Base-by-base conservation (phyloP, 2,888 invertebrate species). In the Standfussiana lucernea region DNA sequence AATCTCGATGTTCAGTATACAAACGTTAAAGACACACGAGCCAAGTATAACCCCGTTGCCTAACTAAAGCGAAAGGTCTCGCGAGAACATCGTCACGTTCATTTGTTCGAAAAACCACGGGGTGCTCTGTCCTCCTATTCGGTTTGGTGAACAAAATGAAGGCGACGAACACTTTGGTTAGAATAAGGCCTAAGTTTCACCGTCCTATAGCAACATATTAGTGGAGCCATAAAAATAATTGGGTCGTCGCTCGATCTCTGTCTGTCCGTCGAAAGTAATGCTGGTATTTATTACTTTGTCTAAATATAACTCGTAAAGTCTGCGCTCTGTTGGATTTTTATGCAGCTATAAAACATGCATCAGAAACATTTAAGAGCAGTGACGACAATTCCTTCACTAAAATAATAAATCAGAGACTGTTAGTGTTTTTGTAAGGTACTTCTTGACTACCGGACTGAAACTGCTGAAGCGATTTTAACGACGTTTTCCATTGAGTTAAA, bases 261-360 rank as follows among this genome's bases (percentile, higher is more conserved):
- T 56, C 62, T 45, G 72, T 62, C 15, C 21, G 69, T 53, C 50
- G 69, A 66, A 73, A 83, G 28, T 62, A 82, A 72, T 66, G 28
- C 62, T 56, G 45, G 65, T 35, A 72, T 83, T 82, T 73, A 86
- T 83, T 86, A 75, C 74, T 74, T 69, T 21, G 66, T 74, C 61
- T 71, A 69, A 83, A 70, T 75, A 79, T 73, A 79, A 56, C 59
- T 75, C 47, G 62, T 61, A 72, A 77, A 73, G 37, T 67, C 70
- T 56, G 66, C 65, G 24, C 35, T 62, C 32, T 32, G 59, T 37
- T 59, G 37, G 4, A 50, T 28, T 74, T 73, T 86, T 50, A 74
- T 74, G 73, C 62, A 62, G 61, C 53, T n/a, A 82, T 82, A 32
- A 85, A 85, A 71, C 35, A 32, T 73, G 84, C 67, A 61, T 61